Base-by-base conservation (phyloP, 1,140 invertebrate species). In the Bombus picipes region DNA sequence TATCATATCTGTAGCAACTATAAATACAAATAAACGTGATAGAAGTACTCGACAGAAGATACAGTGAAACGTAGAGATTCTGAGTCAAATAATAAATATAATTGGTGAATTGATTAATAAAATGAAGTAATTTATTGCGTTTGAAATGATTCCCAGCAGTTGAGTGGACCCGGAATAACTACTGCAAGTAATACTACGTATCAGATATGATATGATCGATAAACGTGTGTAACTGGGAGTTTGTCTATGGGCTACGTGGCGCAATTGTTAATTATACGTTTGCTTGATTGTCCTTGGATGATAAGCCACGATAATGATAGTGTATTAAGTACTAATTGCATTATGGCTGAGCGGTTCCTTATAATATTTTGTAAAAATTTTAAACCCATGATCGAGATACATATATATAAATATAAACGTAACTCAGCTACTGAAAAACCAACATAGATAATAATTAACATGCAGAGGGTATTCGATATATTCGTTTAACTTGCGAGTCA, bases 111-210 rank as follows among this genome's bases (percentile, higher is more conserved):
- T 32, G 39, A 68, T 79, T 41, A 79, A 41, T 65, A 57, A 70
- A 80, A 70, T 18, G 57, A 88, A 88, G 83, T 88, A 74, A 89
- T 79, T 88, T 89, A 87, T 88, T 88, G 87, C 87, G 18, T 22
- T 53, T 53, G 18, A 53, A 53, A 53, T 53, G 18, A 53, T 53
- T 53, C 5, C 18, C 18, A 39, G 47, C 62, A 81, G 70, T 83
- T 72, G 75, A 82, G 71, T 81, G 73, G 77, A 41, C 83, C 68
- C 65, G 74, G 72, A 79, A 65, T 59, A 53, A 53, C 47, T 53
- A 88, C 25, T 12, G 13, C 71, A 75, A 8, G 34, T 66, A 81
- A 57, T 70, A 71, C 74, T 83, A 39, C 75, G 62, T 88, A 80
- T 88, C 81, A 66, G 72, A 76, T 84, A 66, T 57, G 71, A 88